Evolutionary conservation across 2,113 vertebrate species (phyloP).

Genomic region (Crotalus viridis): DNA sequence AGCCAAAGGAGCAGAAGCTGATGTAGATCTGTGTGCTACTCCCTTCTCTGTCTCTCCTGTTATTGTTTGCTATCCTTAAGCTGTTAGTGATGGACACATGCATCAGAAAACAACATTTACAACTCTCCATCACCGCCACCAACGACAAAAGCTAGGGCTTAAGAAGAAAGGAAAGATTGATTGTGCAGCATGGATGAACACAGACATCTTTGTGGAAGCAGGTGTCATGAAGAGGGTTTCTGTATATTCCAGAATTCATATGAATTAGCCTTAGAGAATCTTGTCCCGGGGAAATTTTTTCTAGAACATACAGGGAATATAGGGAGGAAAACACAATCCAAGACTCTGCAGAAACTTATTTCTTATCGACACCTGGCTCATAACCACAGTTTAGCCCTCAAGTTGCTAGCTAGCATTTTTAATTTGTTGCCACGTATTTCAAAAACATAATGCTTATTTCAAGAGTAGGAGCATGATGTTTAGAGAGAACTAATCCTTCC

Average conservation of each 20-base stretch:
- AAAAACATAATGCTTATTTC: neutral
- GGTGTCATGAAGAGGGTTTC: neutral
- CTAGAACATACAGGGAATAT: neutral
- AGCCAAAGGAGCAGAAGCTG: conserved; percentile 25
- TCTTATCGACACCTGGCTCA: neutral
- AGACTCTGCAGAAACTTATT: neutral
- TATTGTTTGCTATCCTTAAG: conserved; percentile 27
- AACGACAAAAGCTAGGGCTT: neutral
- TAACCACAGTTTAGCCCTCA: neutral
- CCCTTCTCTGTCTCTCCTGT: neutral
- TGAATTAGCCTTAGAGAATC: neutral
- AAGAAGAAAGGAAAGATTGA: neutral
- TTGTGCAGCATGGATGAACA: neutral
- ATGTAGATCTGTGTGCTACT: conserved; percentile 13
- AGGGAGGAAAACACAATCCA: neutral
- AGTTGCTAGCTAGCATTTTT: neutral
- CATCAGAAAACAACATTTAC: conserved; percentile 18
- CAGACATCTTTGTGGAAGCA: neutral
- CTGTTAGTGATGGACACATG: conserved; percentile 1
- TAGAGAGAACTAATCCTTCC: neutral
- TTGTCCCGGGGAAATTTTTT: neutral
- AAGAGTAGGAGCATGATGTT: neutral
- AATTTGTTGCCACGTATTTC: neutral
- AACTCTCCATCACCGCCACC: neutral
- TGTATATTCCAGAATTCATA: neutral